phyloP scores from a whole-genome alignment of 2,113 vertebrate species.

The Syngnathus scovelli region DNA sequence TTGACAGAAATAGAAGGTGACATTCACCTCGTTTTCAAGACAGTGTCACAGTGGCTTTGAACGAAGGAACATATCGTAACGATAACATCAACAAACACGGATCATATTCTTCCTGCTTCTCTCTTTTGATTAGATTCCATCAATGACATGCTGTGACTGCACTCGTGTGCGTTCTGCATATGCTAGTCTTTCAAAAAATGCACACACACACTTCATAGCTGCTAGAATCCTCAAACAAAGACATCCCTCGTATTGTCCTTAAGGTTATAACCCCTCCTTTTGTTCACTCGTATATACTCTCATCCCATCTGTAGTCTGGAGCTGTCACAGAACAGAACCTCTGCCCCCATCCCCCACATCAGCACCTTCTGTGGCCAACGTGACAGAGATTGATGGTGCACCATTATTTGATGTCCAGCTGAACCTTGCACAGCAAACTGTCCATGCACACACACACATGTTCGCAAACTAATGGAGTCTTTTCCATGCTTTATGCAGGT shows the following conservation, averaged over 20 bases:
- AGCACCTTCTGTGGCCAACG: constrained; percentile 28
- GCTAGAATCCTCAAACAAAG: constrained; percentile 7
- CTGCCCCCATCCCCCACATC: constrained; percentile 18
- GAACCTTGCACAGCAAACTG: constrained; percentile 12
- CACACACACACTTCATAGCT: constrained; percentile 11
- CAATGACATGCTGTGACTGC: constrained; percentile 28
- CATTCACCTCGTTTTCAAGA: constrained; percentile 2
- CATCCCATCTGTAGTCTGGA: constrained; percentile 25
- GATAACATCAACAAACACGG: constrained; percentile 9
- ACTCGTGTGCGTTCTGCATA: constrained; percentile 13
- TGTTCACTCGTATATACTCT: constrained; percentile 23
- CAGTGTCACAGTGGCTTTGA: constrained; percentile 21
- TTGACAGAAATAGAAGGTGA: neutral
- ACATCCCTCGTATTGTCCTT: constrained; percentile 8
- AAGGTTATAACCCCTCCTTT: constrained; percentile 26
- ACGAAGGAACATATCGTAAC: constrained; percentile 4
- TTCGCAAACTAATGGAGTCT: neutral
- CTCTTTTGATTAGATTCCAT: constrained; percentile 13
- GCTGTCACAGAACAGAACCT: neutral
- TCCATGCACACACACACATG: neutral
- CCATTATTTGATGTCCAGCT: constrained; percentile 60
- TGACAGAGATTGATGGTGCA: constrained; percentile 65
- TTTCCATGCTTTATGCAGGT: no score
- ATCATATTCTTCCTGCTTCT: constrained; percentile 13
- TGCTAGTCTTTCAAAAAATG: constrained; percentile 1